Evolutionary conservation across 2,113 vertebrate genomes (phyloP).

Genomic region (Plecturocebus donacophilus): DNA sequence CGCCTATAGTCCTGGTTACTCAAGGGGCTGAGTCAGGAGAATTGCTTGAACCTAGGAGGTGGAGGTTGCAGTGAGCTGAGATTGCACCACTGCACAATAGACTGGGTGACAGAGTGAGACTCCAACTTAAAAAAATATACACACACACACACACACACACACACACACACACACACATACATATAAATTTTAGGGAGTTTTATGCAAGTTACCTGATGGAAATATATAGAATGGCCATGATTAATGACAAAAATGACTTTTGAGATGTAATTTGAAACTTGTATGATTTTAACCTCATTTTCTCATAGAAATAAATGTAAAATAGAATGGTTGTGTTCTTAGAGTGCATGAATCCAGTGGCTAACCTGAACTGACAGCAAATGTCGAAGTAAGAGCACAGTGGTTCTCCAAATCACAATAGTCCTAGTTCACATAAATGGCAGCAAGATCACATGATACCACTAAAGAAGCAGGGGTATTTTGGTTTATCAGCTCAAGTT

Average conservation of each 20-base stretch:
- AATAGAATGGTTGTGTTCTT: not conserved
- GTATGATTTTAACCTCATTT: not conserved
- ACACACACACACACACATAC: too few species aligned
- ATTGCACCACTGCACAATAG: too few species aligned
- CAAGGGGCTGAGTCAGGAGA: too few species aligned
- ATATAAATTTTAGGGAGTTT: too few species aligned
- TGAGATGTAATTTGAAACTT: conserved; percentile 12
- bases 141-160: too few species aligned
- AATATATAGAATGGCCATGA: not conserved
- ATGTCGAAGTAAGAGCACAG: not conserved
- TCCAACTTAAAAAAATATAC: too few species aligned
- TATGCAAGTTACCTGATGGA: too few species aligned
- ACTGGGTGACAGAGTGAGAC: too few species aligned
- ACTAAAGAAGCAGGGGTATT: not conserved
- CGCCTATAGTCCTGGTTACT: too few species aligned
- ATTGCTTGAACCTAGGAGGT: too few species aligned
- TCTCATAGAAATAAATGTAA: not conserved
- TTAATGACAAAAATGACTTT: not conserved
- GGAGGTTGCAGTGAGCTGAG: too few species aligned
- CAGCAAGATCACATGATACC: not conserved
- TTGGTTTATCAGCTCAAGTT: not conserved
- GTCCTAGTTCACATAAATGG: not conserved
- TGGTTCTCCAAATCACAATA: not conserved
- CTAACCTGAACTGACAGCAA: not conserved
- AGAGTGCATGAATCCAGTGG: not conserved